Percentiles rank a stretch among this genome's conserved stretches.
Conservation (phyloP, 2,797 vertebrate genomes). For the Paratrypauchen microcephalus region DNA sequence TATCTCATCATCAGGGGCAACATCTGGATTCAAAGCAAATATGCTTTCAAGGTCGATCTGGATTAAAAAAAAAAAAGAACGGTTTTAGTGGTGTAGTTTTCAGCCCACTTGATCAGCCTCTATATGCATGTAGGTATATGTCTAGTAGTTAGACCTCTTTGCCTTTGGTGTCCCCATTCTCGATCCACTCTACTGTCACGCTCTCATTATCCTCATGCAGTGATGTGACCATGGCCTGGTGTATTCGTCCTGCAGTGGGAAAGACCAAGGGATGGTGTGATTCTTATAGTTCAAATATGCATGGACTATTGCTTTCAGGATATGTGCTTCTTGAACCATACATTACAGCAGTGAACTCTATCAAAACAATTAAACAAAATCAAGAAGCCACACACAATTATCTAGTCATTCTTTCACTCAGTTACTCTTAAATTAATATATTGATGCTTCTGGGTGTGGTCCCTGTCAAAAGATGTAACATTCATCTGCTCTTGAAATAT, state of each 20-base stretch:
- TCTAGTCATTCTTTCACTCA: not conserved
- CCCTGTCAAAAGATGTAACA: conserved; percentile 2
- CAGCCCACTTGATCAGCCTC: not conserved
- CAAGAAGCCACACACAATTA: not conserved
- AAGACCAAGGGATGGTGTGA: conserved; percentile 1
- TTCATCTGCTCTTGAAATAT: not conserved
- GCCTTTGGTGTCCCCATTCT: conserved; percentile 98
- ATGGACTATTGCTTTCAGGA: not conserved
- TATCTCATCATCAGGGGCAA: conserved; percentile 90
- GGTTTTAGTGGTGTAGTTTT: not conserved
- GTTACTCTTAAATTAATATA: not conserved
- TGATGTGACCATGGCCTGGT: conserved; percentile 98
- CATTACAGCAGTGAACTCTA: conserved; percentile 6
- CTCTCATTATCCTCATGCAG: conserved; percentile 96
- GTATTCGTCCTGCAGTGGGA: conserved; percentile 86
- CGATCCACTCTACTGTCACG: conserved; percentile 98
- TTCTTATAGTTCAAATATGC: conserved; percentile 17
- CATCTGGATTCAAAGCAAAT: conserved; percentile 92
- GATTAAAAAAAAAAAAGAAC: not conserved
- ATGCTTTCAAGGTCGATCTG: conserved; percentile 95
- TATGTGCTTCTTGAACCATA: conserved; percentile 1
- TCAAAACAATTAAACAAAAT: not conserved
- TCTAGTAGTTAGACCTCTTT: conserved; percentile 84
- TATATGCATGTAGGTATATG: not conserved
- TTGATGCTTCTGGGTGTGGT: conserved; percentile 65